Conservation (phyloP, 2,888 invertebrate species). For the Rutpela maculata region DNA sequence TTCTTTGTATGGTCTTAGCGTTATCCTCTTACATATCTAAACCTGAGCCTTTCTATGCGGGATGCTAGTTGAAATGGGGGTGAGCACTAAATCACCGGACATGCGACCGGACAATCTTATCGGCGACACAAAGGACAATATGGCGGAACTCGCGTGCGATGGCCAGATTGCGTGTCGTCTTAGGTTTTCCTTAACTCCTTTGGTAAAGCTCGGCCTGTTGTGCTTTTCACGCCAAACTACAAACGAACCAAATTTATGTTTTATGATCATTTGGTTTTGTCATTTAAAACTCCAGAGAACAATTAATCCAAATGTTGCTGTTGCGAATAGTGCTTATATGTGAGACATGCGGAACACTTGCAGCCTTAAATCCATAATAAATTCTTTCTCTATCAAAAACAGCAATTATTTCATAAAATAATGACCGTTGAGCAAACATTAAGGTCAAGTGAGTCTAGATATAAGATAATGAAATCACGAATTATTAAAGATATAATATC, state of each 20-base stretch:
- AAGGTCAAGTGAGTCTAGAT: too few relatives aligned
- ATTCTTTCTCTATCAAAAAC: not conserved
- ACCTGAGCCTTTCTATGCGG: slow-evolving; percentile 47
- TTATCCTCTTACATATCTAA: slow-evolving; percentile 50
- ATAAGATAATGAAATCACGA: too few relatives aligned
- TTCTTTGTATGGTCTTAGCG: slow-evolving; percentile 36
- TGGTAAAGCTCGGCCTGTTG: slow-evolving; percentile 63
- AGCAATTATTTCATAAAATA: not conserved
- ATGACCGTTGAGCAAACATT: not conserved
- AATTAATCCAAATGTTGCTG: not conserved
- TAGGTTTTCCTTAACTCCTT: slow-evolving; percentile 61
- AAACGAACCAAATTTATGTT: slow-evolving; percentile 22
- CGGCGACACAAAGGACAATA: slow-evolving; percentile 73
- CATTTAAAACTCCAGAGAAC: slow-evolving; percentile 3
- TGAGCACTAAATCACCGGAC: slow-evolving; percentile 69
- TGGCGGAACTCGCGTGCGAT: slow-evolving; percentile 74
- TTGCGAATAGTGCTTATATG: not conserved
- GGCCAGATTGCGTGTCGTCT: slow-evolving; percentile 73
- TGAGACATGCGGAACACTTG: not conserved
- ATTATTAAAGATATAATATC: too few relatives aligned
- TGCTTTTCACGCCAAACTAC: slow-evolving; percentile 65
- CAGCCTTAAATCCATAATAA: not conserved
- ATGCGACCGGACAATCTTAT: slow-evolving; percentile 74
- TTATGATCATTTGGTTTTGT: slow-evolving; percentile 15
- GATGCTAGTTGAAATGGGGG: slow-evolving; percentile 52